Base-by-base conservation (phyloP, 2,888 invertebrate species). In the Camptogramma bilineatum region DNA sequence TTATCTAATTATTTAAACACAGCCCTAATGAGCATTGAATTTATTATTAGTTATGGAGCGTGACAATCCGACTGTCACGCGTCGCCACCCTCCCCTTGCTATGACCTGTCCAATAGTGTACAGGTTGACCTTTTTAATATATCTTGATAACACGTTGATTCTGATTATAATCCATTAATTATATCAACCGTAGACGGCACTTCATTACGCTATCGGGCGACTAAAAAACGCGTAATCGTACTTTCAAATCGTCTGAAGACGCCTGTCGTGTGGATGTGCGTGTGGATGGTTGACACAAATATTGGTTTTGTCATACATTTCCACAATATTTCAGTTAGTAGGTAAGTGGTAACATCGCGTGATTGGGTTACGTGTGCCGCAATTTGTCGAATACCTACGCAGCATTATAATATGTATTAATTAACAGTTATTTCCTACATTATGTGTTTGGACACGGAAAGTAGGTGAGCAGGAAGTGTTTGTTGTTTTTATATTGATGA, bases 31-130 rank as follows among this genome's bases (percentile, higher is more conserved):
- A 46, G 31, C 44, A 31, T 51, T 44, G 24, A 56, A 62, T 34
- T 51, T n/a, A 52, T 18, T 24, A 48, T 54, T 18, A 28, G 74
- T 83, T 83, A 66, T 81, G 82, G 70, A 87, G 83, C 87, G 85
- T 88, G 85, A 85, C 87, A 87, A 84, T 82, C n/a, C 16, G 4
- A 39, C 34, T 57, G 47, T 24, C 28, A 4, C 13, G 53, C 53
- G 19, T n/a, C 42, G 19, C 16, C 44, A 44, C 16, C 17, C 44
- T 44, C 44, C 44, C 44, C 17, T 4, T 13, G 7, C 50, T 39
- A 53, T 47, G 48, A 63, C 63, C 63, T 63, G 57, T 58, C 44
- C 55, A 52, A 47, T 47, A 55, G 18, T 24, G 16, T 17, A 60
- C 54, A 59, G 24, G 54, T 52, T 64, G 48, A 48, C 52, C 48